phyloP scores from a whole-genome alignment of 2,888 invertebrate genomes.

The Allygus modestus region DNA sequence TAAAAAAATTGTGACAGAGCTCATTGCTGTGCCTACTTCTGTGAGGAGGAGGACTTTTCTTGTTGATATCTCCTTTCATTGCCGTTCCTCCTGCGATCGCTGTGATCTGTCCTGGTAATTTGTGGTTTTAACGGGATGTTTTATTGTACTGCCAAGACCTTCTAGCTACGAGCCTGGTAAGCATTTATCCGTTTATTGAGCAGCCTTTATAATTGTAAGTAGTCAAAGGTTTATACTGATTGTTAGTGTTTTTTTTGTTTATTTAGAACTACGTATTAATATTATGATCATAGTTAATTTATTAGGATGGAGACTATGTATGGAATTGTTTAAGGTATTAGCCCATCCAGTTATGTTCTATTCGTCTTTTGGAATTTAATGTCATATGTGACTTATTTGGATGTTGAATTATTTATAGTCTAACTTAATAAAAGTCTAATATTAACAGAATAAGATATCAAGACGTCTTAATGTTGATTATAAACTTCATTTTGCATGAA shows the following conservation, averaged over 20 bases:
- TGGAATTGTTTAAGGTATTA: neutral
- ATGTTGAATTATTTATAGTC: conserved; percentile 30
- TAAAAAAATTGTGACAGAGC: neutral
- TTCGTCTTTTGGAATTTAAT: conserved; percentile 1
- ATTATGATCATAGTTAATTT: neutral
- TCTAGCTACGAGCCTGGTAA: conserved; percentile 24
- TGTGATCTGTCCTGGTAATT: neutral
- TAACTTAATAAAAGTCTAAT: neutral
- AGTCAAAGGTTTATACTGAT: conserved; percentile 12
- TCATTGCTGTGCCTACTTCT: conserved; percentile 28
- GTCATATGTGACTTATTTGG: conserved; percentile 20
- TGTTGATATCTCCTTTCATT: neutral
- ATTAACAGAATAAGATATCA: neutral
- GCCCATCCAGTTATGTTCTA: conserved; percentile 22
- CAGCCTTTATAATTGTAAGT: conserved; percentile 29
- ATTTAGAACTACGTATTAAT: neutral
- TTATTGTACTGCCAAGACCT: conserved; percentile 43
- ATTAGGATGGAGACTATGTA: neutral
- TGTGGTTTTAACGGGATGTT: conserved; percentile 13
- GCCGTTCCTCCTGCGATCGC: neutral
- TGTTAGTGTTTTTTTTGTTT: conserved; percentile 1
- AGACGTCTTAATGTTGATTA: neutral
- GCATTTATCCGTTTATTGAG: conserved; percentile 33
- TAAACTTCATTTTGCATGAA: neutral
- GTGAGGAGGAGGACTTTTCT: neutral